These are phyloP conservation scores for Cydia fagiglandana DNA, from an alignment of 1,140 invertebrate species.

Conservation along the genomic window DNA sequence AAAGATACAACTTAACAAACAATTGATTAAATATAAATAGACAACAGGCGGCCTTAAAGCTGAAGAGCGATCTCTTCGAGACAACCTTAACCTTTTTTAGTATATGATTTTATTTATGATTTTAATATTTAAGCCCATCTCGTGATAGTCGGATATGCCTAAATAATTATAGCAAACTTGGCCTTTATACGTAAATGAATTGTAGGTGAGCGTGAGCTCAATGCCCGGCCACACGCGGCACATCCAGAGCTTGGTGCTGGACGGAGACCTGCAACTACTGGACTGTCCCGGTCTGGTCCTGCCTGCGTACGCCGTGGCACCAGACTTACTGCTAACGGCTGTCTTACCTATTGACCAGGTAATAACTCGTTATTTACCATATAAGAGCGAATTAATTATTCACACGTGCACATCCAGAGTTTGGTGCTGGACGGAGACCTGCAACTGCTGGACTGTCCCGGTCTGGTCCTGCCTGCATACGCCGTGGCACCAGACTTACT, in stretches of 20 bases:
- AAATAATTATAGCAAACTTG: no score
- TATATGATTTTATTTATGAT: no score
- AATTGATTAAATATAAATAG: no score
- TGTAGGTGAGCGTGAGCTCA: constrained; percentile 91
- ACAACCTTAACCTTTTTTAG: no score
- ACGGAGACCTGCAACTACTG: constrained; percentile 91
- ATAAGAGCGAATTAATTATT: no score
- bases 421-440: constrained; percentile 89
- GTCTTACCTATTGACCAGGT: constrained; percentile 97
- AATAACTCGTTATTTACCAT: no score
- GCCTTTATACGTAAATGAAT: constrained; percentile 1
- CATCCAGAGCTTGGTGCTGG: constrained; percentile 92
- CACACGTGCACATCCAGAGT: constrained; percentile 94
- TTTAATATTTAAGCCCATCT: no score
- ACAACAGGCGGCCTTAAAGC: no score
- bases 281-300: constrained; percentile 99
- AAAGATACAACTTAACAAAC: no score
- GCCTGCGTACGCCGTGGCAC: constrained; percentile 95
- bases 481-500: constrained; percentile 94
- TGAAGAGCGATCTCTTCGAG: no score
- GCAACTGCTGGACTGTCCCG: constrained; percentile 97
- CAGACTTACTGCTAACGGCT: constrained; percentile 95
- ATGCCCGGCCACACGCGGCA: constrained; percentile 98
- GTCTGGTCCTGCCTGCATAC: constrained; percentile 98
- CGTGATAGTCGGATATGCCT: no score